A percentile compares a stretch with the other conserved stretches of the same genome.
These are phyloP conservation scores for Philereme transversata DNA, from an alignment of 2,888 invertebrate species.

Conservation along the genomic window DNA sequence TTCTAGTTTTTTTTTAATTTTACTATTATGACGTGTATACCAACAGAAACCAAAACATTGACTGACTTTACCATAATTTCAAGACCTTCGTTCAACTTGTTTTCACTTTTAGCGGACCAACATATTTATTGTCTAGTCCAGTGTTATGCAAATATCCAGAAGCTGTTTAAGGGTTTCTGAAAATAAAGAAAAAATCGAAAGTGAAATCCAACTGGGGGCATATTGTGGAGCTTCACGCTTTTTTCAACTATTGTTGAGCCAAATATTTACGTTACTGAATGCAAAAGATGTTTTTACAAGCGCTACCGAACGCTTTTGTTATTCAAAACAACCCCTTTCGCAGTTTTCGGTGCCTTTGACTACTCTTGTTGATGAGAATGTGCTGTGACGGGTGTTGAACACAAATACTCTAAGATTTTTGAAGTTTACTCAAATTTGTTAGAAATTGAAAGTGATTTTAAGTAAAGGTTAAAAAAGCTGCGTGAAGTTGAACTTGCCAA, in stretches of 20 bases:
- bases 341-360: slow-evolving; percentile 61
- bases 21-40: slow-evolving; percentile 61
- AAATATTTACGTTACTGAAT: slow-evolving; percentile 80
- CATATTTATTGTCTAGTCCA: slow-evolving; percentile 74
- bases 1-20: not conserved
- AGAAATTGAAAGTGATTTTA: slow-evolving; percentile 29
- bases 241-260: slow-evolving; percentile 56
- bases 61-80: slow-evolving; percentile 58
- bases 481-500: not conserved
- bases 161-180: slow-evolving; percentile 76
- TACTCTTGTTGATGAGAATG: slow-evolving; percentile 60
- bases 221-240: slow-evolving; percentile 74
- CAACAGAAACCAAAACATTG: slow-evolving; percentile 65
- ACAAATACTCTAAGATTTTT: slow-evolving; percentile 34
- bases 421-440: slow-evolving; percentile 6
- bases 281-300: slow-evolving; percentile 79
- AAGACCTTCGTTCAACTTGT: slow-evolving; percentile 73
- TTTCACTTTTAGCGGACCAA: slow-evolving; percentile 80
- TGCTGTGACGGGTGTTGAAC: slow-evolving; percentile 41
- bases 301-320: slow-evolving; percentile 77
- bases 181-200: slow-evolving; percentile 69
- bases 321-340: slow-evolving; percentile 76
- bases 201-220: slow-evolving; percentile 79
- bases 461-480: not conserved
- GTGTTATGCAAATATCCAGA: slow-evolving; percentile 81